These are phyloP conservation scores for Parambassis ranga DNA, from an alignment of 2,797 vertebrate species.

Conservation along the genomic window DNA sequence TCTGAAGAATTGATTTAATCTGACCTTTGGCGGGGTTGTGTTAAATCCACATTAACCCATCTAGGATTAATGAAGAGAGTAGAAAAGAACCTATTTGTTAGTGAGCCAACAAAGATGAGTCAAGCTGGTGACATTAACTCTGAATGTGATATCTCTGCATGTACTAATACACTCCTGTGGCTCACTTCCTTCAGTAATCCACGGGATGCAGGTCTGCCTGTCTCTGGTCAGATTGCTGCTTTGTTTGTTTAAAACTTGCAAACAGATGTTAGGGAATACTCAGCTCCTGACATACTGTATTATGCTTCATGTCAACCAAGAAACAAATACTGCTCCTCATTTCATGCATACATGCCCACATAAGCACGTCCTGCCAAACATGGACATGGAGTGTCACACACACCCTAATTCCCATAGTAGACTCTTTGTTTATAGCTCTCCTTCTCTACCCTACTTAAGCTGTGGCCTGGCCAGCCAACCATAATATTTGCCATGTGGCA, in stretches of 20 bases:
- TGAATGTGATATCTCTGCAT: conserved; percentile 8
- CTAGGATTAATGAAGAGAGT: conserved; percentile 61
- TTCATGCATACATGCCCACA: conserved; percentile 7
- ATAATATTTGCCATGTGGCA: conserved; percentile 71
- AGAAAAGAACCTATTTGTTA: conserved; percentile 56
- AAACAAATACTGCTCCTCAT: conserved; percentile 31
- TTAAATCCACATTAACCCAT: conserved; percentile 72
- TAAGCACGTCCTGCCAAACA: conserved; percentile 37
- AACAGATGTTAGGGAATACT: conserved; percentile 58
- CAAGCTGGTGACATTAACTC: conserved; percentile 19
- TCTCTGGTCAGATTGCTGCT: conserved; percentile 48
- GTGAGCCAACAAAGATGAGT: conserved; percentile 41
- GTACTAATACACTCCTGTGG: not conserved
- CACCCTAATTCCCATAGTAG: conserved; percentile 21
- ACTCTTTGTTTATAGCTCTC: conserved; percentile 53
- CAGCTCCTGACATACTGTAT: conserved; percentile 64
- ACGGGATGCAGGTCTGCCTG: conserved; percentile 21
- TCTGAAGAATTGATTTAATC: conserved; percentile 75
- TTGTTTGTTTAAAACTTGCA: conserved; percentile 64
- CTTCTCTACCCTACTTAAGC: conserved; percentile 38
- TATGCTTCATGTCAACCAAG: conserved; percentile 52
- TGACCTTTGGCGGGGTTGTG: conserved; percentile 67
- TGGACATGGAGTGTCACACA: conserved; percentile 36
- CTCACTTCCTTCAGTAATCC: conserved; percentile 20
- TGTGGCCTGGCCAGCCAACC: conserved; percentile 54